Base-by-base conservation (phyloP, 1,140 invertebrate species). In the Cylas formicarius region DNA sequence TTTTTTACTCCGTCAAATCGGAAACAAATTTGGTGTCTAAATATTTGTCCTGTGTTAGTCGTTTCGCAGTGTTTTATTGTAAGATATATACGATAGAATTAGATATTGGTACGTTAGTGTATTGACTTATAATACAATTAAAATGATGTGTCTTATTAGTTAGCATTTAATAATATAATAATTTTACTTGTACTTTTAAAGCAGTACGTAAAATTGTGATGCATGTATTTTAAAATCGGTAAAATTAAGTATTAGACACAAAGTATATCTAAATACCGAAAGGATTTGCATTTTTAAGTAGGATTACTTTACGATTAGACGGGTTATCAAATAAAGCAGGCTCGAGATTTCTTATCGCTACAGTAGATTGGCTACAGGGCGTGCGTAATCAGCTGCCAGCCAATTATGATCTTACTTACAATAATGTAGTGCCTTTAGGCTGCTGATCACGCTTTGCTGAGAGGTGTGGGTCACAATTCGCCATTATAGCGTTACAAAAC, bases 361-460 rank as follows among this genome's bases (percentile, higher is more conserved):
- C 11, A n/a, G 8, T 16, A 10, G 9, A 8, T 13, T 35, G 19
- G 34, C 40, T 32, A 19, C 37, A 33, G 9, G 33, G 42, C 41
- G 42, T 29, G 61, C 61, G 61, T 63, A 60, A 61, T 63, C 61
- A 63, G 61, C 61, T 52, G 61, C 58, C 61, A 61, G 53, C 57
- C 50, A 62, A 44, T 44, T 48, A 56, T 44, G 56, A 55, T 42
- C 57, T 54, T 38, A 57, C 57, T 63, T 58, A 61, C 57, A 62
- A 63, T 63, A 60, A 61, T 59, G 56, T 58, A 63, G 61, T 63
- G 61, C 61, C 61, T 63, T 62, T 57, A 58, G 61, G 61, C 61
- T 60, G 62, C 62, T 62, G 60, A 61, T 62, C 60, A 63, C 60
- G 62, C 62, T 62, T 56, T 43, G 58, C 60, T 59, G 36, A 24